Conservation (phyloP, 2,797 vertebrate genomes). For the Enteromius trimaculatus region DNA sequence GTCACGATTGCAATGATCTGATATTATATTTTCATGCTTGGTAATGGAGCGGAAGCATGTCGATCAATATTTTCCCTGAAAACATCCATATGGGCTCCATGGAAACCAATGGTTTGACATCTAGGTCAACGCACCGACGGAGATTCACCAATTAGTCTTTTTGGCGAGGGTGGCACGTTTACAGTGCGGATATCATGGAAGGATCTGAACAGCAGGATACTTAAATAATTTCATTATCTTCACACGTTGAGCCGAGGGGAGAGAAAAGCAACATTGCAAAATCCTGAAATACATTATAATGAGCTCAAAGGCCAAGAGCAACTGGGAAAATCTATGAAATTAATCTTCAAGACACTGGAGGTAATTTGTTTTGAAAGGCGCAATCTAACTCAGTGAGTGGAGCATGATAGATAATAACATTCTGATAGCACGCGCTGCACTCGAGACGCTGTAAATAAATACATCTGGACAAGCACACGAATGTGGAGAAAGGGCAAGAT, state of each 20-base stretch:
- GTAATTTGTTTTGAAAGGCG: slow-evolving; percentile 68
- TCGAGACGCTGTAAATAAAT: background rate
- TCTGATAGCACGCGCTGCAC: background rate
- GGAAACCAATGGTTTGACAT: slow-evolving; percentile 36
- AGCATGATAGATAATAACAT: slow-evolving; percentile 5
- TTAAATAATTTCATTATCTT: background rate
- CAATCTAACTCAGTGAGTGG: slow-evolving; percentile 53
- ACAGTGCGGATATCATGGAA: background rate
- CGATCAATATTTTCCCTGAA: slow-evolving; percentile 46
- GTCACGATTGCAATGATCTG: slow-evolving; percentile 21
- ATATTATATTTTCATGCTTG: slow-evolving; percentile 44
- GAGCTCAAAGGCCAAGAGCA: slow-evolving; percentile 60
- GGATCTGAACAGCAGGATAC: slow-evolving; percentile 1
- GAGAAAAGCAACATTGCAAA: background rate
- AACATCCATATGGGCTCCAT: slow-evolving; percentile 42
- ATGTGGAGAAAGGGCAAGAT: background rate
- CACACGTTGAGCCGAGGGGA: background rate
- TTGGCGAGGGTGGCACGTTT: slow-evolving; percentile 20
- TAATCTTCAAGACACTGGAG: slow-evolving; percentile 64
- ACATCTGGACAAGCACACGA: background rate
- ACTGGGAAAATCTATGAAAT: slow-evolving; percentile 68
- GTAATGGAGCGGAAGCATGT: slow-evolving; percentile 42
- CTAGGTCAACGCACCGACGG: slow-evolving; percentile 30
- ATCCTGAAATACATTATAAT: slow-evolving; percentile 55
- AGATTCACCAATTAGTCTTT: slow-evolving; percentile 46